phyloP scores from a whole-genome alignment of 2,888 invertebrate genomes.

The Chloromyia formosa region DNA sequence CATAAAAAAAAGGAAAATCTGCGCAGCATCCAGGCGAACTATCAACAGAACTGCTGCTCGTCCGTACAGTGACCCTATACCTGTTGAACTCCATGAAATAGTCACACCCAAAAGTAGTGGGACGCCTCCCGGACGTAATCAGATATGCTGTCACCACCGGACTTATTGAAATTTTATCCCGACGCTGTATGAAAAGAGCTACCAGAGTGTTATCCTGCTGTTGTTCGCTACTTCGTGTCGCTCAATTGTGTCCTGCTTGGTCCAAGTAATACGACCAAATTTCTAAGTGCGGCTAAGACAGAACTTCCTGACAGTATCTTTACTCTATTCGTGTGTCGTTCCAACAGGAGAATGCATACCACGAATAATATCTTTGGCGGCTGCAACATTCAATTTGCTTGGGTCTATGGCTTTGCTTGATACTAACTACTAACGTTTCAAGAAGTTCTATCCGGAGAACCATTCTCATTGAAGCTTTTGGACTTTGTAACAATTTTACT shows the following conservation, averaged over 20 bases:
- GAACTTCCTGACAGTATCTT: constrained; percentile 63
- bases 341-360: constrained; percentile 67
- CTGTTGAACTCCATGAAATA: constrained; percentile 62
- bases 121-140: constrained; percentile 65
- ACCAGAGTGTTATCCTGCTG: constrained; percentile 62
- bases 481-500: constrained; percentile 62
- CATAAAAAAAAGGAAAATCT: constrained; percentile 65
- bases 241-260: constrained; percentile 63
- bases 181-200: constrained; percentile 70
- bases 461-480: constrained; percentile 60
- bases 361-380: constrained; percentile 75
- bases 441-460: constrained; percentile 61
- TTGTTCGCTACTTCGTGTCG: constrained; percentile 63
- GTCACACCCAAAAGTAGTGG: constrained; percentile 63
- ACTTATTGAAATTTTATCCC: constrained; percentile 78
- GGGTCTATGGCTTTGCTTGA: constrained; percentile 82
- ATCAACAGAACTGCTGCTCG: constrained; percentile 64
- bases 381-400: constrained; percentile 75
- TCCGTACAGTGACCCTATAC: constrained; percentile 63
- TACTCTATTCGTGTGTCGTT: constrained; percentile 61
- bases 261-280: constrained; percentile 61
- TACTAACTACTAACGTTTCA: constrained; percentile 56
- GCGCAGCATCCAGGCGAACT: constrained; percentile 64
- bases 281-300: constrained; percentile 61
- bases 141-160: constrained; percentile 68